Conservation (phyloP, 2,797 vertebrate species). For the Phaenicophaeus curvirostris region DNA sequence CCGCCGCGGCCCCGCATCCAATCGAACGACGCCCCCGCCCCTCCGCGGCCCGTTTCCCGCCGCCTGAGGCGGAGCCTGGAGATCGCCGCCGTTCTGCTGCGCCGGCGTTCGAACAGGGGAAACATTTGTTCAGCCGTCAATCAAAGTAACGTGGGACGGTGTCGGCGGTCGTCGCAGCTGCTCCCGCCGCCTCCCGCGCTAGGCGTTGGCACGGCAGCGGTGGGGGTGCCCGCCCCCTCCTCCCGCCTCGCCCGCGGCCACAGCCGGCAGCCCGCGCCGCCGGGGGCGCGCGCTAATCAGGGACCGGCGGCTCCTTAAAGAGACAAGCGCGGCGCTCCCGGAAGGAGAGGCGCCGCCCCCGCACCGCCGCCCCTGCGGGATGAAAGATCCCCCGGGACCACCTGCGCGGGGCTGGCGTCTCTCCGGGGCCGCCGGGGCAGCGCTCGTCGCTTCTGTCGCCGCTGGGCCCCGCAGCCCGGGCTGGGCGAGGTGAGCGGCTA, state of each 20-base stretch:
- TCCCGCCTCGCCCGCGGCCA: slow-evolving; percentile 1
- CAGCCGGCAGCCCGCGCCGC: slow-evolving; percentile 21
- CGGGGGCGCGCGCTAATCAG: slow-evolving; percentile 74
- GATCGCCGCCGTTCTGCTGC: slow-evolving; percentile 73
- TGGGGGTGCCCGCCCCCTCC: neutral
- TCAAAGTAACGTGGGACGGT: slow-evolving; percentile 86
- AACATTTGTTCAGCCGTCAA: slow-evolving; percentile 88
- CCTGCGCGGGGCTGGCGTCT: too few species aligned
- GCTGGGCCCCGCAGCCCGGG: neutral
- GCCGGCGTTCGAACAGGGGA: slow-evolving; percentile 82
- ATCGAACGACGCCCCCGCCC: neutral
- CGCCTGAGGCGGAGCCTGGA: slow-evolving; percentile 74
- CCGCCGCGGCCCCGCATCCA: neutral
- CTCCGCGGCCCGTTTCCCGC: neutral
- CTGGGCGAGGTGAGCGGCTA: neutral
- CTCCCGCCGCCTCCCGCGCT: slow-evolving; percentile 30
- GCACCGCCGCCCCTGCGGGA: too few species aligned
- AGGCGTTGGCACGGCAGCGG: slow-evolving; percentile 63
- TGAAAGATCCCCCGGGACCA: too few species aligned
- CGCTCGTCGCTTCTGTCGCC: too few species aligned
- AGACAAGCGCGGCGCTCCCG: slow-evolving; percentile 71
- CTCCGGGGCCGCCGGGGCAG: too few species aligned
- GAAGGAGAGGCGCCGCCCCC: too few species aligned
- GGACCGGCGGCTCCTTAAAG: slow-evolving; percentile 76
- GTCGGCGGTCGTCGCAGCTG: slow-evolving; percentile 40